phyloP scores from a whole-genome alignment of 2,113 vertebrate species.

The Anolis sagrei region DNA sequence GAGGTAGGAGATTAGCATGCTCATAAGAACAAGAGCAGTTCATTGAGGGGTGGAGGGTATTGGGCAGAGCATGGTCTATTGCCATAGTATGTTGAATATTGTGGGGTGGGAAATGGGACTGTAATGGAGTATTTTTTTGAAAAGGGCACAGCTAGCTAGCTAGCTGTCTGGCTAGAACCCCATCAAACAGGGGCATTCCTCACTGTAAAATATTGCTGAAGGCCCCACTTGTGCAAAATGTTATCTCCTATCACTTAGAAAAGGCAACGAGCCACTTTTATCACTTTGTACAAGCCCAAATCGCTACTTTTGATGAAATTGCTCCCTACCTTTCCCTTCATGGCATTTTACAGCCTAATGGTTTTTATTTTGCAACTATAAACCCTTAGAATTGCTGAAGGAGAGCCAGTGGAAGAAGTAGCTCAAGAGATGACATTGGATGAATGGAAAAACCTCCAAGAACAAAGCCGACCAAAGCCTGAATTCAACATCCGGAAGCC shows the following conservation, averaged over 20 bases:
- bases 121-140: not conserved
- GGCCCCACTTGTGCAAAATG: not conserved
- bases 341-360: constrained; percentile 52
- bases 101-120: not conserved
- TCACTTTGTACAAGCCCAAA: constrained; percentile 25
- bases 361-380: constrained; percentile 63
- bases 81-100: not conserved
- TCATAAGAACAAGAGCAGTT: not conserved
- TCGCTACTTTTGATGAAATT: constrained; percentile 38
- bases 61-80: not conserved
- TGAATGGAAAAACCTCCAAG: constrained; percentile 94
- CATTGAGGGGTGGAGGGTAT: too few species aligned
- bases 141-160: too few species aligned
- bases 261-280: not conserved
- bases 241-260: not conserved
- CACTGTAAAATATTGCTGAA: not conserved
- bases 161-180: not conserved
- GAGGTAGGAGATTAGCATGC: too few species aligned
- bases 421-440: constrained; percentile 93
- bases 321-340: constrained; percentile 27
- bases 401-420: constrained; percentile 78
- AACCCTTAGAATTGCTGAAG: constrained; percentile 77
- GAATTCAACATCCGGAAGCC: constrained; percentile 96
- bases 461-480: constrained; percentile 85
- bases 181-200: not conserved